These are phyloP conservation scores for Eleginops maclovinus DNA, from an alignment of 2,113 vertebrate species.

Conservation along the genomic window DNA sequence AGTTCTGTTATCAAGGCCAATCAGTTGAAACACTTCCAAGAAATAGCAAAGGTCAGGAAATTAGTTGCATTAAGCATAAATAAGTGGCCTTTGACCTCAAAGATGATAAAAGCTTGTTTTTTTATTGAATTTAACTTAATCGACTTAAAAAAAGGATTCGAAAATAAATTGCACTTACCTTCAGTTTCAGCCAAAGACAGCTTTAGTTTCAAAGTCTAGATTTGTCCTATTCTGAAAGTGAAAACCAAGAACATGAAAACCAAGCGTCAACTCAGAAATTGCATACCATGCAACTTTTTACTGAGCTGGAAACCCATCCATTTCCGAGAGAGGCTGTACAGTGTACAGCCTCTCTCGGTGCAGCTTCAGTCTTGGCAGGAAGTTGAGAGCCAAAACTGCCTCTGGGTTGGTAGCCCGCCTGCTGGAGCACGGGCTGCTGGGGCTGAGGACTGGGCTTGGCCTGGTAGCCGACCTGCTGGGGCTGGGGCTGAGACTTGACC, in stretches of 20 bases:
- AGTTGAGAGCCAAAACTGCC: background rate
- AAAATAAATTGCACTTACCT: background rate
- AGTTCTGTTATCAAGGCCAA: too few species aligned
- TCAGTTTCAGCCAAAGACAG: background rate
- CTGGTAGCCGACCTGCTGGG: fast-evolving
- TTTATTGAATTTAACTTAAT: too few species aligned
- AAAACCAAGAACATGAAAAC: background rate
- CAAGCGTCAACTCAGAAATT: background rate
- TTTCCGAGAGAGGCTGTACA: too few species aligned
- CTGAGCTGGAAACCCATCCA: background rate
- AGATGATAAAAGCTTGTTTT: too few species aligned
- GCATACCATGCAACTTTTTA: background rate
- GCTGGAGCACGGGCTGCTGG: background rate
- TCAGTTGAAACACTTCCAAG: background rate
- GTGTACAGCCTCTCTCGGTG: background rate
- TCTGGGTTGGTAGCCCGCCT: background rate
- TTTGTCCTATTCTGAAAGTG: background rate
- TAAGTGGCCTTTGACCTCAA: too few species aligned
- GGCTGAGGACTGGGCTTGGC: fast-evolving
- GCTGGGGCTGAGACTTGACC: too few species aligned
- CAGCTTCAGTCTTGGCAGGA: background rate
- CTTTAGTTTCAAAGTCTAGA: background rate
- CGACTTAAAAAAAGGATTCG: too few species aligned
- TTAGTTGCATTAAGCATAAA: background rate
- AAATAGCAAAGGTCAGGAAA: background rate